phyloP scores from a whole-genome alignment of 2,113 vertebrate genomes.

The Burhinus bistriatus region DNA sequence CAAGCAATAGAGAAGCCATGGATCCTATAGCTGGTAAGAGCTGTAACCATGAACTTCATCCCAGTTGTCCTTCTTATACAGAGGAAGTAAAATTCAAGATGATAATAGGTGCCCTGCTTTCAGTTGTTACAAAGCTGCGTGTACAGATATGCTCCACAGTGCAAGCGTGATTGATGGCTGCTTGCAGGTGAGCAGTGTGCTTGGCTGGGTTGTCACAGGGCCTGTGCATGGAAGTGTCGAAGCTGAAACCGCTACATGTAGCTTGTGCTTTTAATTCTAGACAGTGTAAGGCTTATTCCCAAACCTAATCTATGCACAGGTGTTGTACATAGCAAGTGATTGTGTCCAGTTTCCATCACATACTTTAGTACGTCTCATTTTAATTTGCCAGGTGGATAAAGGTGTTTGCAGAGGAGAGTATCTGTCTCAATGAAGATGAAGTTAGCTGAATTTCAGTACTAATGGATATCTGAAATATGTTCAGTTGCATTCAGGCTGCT shows the following conservation, averaged over 20 bases:
- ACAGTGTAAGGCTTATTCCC: neutral
- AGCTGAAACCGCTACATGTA: neutral
- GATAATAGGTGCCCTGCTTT: neutral
- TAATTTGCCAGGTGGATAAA: neutral
- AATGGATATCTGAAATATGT: neutral
- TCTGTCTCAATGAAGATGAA: neutral
- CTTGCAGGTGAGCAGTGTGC: neutral
- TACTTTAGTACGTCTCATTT: neutral
- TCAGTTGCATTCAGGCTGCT: neutral
- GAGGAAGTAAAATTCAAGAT: neutral
- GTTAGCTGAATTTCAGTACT: neutral
- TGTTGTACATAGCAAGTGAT: fast-evolving
- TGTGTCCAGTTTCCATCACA: neutral
- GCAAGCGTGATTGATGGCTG: neutral
- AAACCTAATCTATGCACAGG: neutral
- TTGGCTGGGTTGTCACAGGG: neutral
- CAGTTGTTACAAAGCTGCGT: neutral
- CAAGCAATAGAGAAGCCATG: conserved; percentile 99
- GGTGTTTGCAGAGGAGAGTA: neutral
- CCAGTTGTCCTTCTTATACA: neutral
- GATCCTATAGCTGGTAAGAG: conserved; percentile 97
- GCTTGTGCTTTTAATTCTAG: neutral
- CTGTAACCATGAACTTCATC: neutral
- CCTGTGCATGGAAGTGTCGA: neutral
- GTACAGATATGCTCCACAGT: fast-evolving